A percentile compares a stretch with the other conserved stretches of the same genome.
Evolutionary conservation across 1,140 invertebrate species (phyloP).

Genomic region (Nasonia longicornis): DNA sequence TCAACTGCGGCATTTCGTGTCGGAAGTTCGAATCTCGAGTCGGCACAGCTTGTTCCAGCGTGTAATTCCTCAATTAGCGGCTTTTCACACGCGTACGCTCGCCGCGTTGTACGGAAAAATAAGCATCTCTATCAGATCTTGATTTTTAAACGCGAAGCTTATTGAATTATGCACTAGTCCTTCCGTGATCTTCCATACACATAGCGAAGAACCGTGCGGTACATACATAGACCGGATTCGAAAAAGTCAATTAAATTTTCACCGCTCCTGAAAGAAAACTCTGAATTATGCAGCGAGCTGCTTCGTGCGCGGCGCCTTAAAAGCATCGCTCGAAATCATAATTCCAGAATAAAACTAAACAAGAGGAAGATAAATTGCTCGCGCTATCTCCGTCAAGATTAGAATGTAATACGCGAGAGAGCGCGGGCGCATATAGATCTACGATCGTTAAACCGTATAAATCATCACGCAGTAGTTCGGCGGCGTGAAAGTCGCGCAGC

Average conservation of each 20-base stretch:
- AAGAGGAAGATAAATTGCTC: conserved; percentile 19
- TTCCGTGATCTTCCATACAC: too few species aligned
- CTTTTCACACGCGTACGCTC: not conserved
- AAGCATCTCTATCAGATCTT: not conserved
- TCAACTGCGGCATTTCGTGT: not conserved
- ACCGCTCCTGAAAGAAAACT: too few species aligned
- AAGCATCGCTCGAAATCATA: conserved; percentile 5
- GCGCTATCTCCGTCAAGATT: conserved; percentile 3
- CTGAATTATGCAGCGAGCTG: not conserved
- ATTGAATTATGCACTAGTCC: too few species aligned
- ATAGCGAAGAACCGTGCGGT: too few species aligned
- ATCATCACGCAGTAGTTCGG: not conserved
- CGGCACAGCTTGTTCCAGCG: not conserved
- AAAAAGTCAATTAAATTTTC: too few species aligned
- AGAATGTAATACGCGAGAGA: not conserved
- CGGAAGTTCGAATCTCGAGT: not conserved
- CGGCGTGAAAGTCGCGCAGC: not conserved
- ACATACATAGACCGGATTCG: too few species aligned
- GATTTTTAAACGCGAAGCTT: not conserved
- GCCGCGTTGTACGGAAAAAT: too few species aligned
- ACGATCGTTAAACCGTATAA: conserved; percentile 11
- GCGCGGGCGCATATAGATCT: not conserved
- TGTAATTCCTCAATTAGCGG: not conserved
- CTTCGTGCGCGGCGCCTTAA: not conserved
- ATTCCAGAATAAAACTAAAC: conserved; percentile 30